phyloP scores from a whole-genome alignment of 2,113 vertebrate species.

The Tragelaphus strepsiceros region DNA sequence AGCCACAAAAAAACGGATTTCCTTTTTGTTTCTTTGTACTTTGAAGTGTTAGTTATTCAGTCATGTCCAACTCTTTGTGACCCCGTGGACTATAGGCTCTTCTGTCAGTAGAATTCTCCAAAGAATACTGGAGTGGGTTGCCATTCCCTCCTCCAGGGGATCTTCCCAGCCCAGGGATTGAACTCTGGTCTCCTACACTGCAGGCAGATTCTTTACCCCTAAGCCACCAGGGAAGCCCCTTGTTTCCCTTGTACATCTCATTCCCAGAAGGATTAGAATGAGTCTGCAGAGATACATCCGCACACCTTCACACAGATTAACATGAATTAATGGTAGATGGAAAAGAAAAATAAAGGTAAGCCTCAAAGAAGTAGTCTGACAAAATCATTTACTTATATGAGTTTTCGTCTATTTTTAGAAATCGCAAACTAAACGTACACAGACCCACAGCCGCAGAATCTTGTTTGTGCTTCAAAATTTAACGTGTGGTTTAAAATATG shows the following conservation, averaged over 20 bases:
- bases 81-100: not conserved
- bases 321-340: not conserved
- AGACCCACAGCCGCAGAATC: not conserved
- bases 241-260: not conserved
- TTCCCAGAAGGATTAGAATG: not conserved
- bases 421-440: not conserved
- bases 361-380: not conserved
- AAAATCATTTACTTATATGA: not conserved
- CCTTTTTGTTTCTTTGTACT: not conserved
- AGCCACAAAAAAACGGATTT: not conserved
- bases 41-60: not conserved
- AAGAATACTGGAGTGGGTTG: not conserved
- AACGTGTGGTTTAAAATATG: not conserved
- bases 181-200: not conserved
- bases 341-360: not conserved
- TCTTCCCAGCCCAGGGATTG: fast-evolving
- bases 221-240: not conserved
- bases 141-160: not conserved
- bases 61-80: not conserved
- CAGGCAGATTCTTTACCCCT: not conserved
- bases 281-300: not conserved
- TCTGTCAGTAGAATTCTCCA: not conserved
- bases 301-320: not conserved
- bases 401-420: not conserved
- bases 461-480: not conserved